Base-by-base conservation (phyloP, 2,797 vertebrate genomes). In the Cuculus canorus region DNA sequence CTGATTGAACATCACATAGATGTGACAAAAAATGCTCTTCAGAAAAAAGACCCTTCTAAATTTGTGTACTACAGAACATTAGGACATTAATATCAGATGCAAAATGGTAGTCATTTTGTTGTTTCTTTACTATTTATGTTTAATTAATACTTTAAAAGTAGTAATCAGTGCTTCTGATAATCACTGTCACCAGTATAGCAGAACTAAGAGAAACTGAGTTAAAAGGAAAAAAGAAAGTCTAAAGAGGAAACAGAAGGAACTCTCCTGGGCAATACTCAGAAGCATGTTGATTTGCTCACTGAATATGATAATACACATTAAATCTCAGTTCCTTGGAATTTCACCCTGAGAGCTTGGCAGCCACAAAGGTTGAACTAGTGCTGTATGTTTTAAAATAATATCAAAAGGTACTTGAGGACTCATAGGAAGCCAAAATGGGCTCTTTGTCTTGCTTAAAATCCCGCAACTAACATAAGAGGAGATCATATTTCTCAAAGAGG, bases 241-340 rank as follows among this genome's bases (percentile, higher is more conserved):
- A 45, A 72, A 86, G 66, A 72, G 70, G 52, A 88, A 88, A 93
- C 17, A 32, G 72, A 54, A 72, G 66, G 66, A 66, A 64, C 84
- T 90, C 85, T 94, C 76, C 82, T 53, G 52, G 77, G 85, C 73
- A 80, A 73, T 66, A 80, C 53, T 91, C 82, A 93, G 68, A 84
- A 93, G 52, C 77, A 66, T 50, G 33, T 64, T 86, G 92, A 90
- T 88, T 88, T 93, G 53, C 41, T 91, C 85, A 86, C 52, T 94
- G 93, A 93, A 90, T 79, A 90, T 73, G 79, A 84, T 77, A 72
- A 81, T 10, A 66, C 17, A 75, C n/a, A 89, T 95, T 95, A 95
- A 82, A 78, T 66, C 70, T 88, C 81, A 88, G 56, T 71, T 95
- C 91, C 77, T 33, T 93, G 89, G 89, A 96, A 96, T 94, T 94